These are phyloP conservation scores for Tragelaphus buxtoni DNA, from an alignment of 2,113 vertebrate genomes.

Conservation along the genomic window DNA sequence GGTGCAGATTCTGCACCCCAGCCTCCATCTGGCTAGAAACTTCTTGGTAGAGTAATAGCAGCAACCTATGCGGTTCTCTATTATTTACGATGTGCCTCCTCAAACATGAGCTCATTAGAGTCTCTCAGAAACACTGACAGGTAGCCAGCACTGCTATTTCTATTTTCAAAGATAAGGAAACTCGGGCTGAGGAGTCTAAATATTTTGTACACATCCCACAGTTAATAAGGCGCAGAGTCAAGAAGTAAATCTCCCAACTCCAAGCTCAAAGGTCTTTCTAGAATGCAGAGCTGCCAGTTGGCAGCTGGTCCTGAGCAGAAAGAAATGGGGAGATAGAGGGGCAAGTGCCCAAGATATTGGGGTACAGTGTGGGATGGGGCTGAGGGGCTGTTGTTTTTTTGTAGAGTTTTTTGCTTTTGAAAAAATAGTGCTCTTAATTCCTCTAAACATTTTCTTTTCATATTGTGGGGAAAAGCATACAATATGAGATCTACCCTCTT, in stretches of 20 bases:
- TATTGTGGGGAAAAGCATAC: not conserved
- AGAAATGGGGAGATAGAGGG: not conserved
- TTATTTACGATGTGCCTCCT: not conserved
- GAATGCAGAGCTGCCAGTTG: not conserved
- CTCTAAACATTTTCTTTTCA: not conserved
- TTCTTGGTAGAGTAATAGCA: not conserved
- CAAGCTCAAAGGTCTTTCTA: not conserved
- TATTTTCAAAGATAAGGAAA: not conserved
- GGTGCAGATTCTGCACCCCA: not conserved
- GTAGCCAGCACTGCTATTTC: not conserved
- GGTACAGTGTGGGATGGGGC: not conserved
- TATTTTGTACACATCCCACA: not conserved
- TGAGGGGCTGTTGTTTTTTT: not conserved
- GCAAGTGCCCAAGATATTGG: not conserved
- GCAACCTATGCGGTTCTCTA: not conserved
- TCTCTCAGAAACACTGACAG: not conserved
- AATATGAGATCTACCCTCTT: not conserved
- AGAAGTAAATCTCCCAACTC: not conserved
- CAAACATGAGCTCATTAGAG: not conserved
- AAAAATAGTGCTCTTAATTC: not conserved
- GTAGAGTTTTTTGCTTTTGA: not conserved
- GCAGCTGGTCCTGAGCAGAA: not conserved
- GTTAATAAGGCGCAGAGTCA: not conserved
- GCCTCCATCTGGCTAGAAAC: not conserved
- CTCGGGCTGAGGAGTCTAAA: not conserved